phyloP scores from a whole-genome alignment of 2,888 invertebrate genomes.

The Aleiodes leptofemur region DNA sequence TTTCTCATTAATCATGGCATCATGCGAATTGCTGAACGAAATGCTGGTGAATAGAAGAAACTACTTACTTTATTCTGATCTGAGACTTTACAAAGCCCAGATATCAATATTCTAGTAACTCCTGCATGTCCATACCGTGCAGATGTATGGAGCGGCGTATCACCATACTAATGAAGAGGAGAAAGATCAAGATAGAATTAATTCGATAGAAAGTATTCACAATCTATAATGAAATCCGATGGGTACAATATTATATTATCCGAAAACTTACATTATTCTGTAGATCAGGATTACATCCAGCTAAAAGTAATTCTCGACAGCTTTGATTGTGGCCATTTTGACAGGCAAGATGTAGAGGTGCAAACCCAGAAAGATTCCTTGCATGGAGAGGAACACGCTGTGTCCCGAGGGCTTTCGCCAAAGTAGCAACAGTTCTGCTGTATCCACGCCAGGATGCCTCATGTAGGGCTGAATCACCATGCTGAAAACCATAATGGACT shows the following conservation, averaged over 20 bases:
- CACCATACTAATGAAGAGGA: slow-evolving; percentile 85
- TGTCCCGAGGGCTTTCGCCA: slow-evolving; percentile 82
- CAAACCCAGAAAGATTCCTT: slow-evolving; percentile 91
- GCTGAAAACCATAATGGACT: slow-evolving; percentile 77
- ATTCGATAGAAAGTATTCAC: neutral
- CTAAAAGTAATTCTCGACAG: slow-evolving; percentile 90
- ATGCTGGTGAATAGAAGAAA: neutral
- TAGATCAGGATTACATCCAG: slow-evolving; percentile 90
- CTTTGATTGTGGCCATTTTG: slow-evolving; percentile 98
- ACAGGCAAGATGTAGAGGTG: slow-evolving; percentile 94
- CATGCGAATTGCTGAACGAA: neutral
- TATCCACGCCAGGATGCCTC: slow-evolving; percentile 97
- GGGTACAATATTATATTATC: slow-evolving; percentile 22
- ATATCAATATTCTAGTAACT: slow-evolving; percentile 94
- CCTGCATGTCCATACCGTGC: slow-evolving; percentile 98
- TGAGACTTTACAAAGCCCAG: slow-evolving; percentile 89
- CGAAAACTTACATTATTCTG: slow-evolving; percentile 88
- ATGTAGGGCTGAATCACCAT: slow-evolving; percentile 95
- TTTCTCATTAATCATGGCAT: neutral
- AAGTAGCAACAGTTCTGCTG: slow-evolving; percentile 87
- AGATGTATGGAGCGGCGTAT: slow-evolving; percentile 95
- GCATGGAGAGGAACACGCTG: slow-evolving; percentile 81
- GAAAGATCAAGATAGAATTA: neutral
- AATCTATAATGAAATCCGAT: neutral
- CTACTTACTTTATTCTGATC: slow-evolving; percentile 88